Evolutionary conservation across 23 tunicate species (phyloP).

Genomic region (Styela clava): DNA sequence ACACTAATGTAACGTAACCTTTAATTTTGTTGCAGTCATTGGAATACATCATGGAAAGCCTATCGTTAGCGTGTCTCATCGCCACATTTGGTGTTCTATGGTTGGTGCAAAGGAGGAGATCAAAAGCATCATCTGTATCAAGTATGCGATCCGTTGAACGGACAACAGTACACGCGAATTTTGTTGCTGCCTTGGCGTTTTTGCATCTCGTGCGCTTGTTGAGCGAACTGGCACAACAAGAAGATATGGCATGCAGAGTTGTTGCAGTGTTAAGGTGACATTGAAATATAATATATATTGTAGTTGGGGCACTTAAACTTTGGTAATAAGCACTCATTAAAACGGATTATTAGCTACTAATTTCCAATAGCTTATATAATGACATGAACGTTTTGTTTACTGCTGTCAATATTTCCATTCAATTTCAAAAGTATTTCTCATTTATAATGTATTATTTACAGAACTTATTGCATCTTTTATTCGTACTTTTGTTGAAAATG

Average conservation of each 20-base stretch:
- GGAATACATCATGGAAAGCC: constrained; percentile 72
- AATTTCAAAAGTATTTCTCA: too few species aligned
- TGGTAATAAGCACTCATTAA: too few species aligned
- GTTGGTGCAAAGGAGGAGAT: constrained; percentile 48
- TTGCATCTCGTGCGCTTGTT: constrained; percentile 52
- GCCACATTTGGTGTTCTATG: constrained; percentile 41
- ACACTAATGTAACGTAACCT: too few species aligned
- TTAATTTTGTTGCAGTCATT: constrained; percentile 40
- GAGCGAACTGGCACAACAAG: constrained; percentile 42
- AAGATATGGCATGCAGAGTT: constrained; percentile 24
- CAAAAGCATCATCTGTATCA: constrained; percentile 45
- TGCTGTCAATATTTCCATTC: too few species aligned
- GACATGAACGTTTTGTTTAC: too few species aligned
- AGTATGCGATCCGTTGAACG: constrained; percentile 51
- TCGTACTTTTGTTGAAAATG: too few species aligned
- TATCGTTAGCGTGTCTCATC: constrained; percentile 48
- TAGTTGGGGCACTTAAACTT: too few species aligned
- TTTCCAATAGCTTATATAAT: too few species aligned
- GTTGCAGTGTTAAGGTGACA: constrained; percentile 64
- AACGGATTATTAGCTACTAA: too few species aligned
- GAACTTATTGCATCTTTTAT: too few species aligned
- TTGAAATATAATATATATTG: too few species aligned
- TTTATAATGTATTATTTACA: too few species aligned
- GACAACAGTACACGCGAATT: constrained; percentile 61
- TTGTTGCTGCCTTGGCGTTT: constrained; percentile 52